Conservation (phyloP, 2,113 vertebrate genomes). For the Protomyctophum bolini region DNA sequence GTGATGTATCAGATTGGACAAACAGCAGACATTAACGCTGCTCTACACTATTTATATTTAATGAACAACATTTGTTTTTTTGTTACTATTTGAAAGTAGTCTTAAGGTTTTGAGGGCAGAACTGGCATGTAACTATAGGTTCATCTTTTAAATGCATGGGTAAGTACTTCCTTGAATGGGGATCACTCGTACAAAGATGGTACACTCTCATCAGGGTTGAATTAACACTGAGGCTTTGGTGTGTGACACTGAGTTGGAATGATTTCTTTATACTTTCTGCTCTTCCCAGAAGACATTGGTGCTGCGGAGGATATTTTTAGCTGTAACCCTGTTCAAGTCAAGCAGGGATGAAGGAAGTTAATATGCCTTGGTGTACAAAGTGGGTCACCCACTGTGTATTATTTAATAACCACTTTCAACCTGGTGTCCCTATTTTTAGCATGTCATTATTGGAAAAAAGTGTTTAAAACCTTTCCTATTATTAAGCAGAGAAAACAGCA, state of each 20-base stretch:
- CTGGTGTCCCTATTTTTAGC: too few species aligned
- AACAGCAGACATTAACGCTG: slow-evolving; percentile 32
- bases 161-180: background rate
- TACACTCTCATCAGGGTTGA: too few species aligned
- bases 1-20: slow-evolving; percentile 29
- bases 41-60: slow-evolving; percentile 24
- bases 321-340: background rate
- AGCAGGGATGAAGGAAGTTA: slow-evolving; percentile 32
- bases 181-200: background rate
- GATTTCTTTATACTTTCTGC: background rate
- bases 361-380: slow-evolving; percentile 25
- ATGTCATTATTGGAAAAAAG: too few species aligned
- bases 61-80: background rate
- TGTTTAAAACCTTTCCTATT: too few species aligned
- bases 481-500: too few species aligned
- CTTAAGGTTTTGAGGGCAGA: background rate
- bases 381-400: slow-evolving; percentile 35
- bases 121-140: background rate
- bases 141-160: background rate
- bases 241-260: too few species aligned
- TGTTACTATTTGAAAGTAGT: too few species aligned
- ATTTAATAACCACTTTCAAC: slow-evolving; percentile 4
- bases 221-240: too few species aligned
- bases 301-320: slow-evolving; percentile 45
- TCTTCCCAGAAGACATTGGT: background rate